Evolutionary conservation across 2,888 invertebrate genomes (phyloP).

Genomic region (Belgica antarctica): DNA sequence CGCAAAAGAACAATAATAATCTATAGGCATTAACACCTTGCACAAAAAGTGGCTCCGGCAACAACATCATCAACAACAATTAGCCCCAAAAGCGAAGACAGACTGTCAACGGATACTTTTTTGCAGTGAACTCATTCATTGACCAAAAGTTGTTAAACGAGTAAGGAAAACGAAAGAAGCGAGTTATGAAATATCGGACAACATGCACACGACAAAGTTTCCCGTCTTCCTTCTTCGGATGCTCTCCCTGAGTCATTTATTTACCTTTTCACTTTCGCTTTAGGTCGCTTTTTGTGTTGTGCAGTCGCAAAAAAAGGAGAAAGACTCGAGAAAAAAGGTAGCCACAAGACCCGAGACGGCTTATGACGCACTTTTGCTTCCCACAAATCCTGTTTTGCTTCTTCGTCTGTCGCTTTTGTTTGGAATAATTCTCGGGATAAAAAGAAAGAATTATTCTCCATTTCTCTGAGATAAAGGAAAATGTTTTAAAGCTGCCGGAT

Average conservation of each 20-base stretch:
- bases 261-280: conserved; percentile 33
- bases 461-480: neutral
- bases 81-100: conserved; percentile 19
- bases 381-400: neutral
- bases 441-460: neutral
- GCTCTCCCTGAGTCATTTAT: conserved; percentile 8
- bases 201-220: conserved; percentile 31
- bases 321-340: conserved; percentile 11
- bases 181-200: conserved; percentile 36
- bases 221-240: conserved; percentile 7
- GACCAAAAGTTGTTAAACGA: conserved; percentile 1
- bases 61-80: neutral
- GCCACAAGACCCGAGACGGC: conserved; percentile 5
- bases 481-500: neutral
- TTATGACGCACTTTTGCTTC: conserved; percentile 23
- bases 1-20: neutral
- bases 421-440: neutral
- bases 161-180: conserved; percentile 20
- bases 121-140: neutral
- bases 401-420: neutral
- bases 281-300: no score
- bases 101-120: conserved; percentile 37
- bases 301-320: neutral
- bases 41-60: neutral
- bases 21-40: conserved; percentile 39